Evolutionary conservation across 2,113 vertebrate genomes (phyloP).

Genomic region (Anhinga rufa): DNA sequence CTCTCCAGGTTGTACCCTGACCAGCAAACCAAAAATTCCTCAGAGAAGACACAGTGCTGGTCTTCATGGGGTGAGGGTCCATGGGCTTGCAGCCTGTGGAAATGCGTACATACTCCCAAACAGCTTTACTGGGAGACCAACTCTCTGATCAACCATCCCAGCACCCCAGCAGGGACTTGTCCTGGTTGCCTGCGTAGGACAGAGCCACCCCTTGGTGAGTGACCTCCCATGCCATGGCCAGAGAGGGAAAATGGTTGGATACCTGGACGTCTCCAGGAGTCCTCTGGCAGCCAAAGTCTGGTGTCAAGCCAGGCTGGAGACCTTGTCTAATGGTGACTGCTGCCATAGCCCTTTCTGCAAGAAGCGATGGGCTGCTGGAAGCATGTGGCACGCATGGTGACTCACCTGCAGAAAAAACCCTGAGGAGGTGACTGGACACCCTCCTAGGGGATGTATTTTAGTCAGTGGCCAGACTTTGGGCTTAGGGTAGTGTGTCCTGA

Average conservation of each 20-base stretch:
- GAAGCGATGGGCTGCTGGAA: not conserved
- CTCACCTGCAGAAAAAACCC: not conserved
- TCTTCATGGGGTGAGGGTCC: not conserved
- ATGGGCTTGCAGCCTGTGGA: accelerated
- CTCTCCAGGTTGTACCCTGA: not conserved
- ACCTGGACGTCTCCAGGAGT: not conserved
- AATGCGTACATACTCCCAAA: no score
- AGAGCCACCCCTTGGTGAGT: not conserved
- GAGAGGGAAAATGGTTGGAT: not conserved
- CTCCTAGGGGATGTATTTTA: not conserved
- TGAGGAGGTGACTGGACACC: not conserved
- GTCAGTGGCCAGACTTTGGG: not conserved
- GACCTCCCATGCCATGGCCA: not conserved
- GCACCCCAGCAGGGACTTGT: not conserved
- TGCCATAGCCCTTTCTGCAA: not conserved
- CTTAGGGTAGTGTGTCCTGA: not conserved
- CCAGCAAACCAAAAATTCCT: not conserved
- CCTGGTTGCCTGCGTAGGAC: accelerated
- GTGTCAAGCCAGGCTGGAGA: not conserved
- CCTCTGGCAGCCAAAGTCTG: not conserved
- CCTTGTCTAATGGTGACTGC: not conserved
- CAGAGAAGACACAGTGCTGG: not conserved
- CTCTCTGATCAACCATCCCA: not conserved
- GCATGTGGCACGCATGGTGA: accelerated
- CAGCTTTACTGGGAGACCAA: not conserved